phyloP scores from a whole-genome alignment of 2,888 invertebrate species.

The Candidula unifasciata region DNA sequence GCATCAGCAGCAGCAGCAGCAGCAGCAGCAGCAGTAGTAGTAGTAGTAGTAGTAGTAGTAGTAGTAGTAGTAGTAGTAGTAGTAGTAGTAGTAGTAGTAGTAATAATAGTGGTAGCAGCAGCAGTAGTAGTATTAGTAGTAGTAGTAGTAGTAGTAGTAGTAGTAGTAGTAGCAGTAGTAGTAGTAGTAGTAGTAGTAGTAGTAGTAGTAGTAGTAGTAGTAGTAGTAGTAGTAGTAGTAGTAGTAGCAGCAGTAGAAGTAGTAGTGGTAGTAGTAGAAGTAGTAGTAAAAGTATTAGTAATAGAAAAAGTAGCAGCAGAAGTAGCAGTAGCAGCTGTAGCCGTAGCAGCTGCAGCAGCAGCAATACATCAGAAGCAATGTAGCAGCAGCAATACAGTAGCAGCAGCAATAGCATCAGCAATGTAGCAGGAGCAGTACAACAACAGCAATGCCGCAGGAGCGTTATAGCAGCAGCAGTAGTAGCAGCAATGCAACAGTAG shows the following conservation, averaged over 20 bases:
- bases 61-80: not conserved
- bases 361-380: too few relatives aligned
- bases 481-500: too few relatives aligned
- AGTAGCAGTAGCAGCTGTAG: too few relatives aligned
- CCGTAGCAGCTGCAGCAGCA: too few relatives aligned
- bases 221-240: constrained; percentile 8
- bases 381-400: too few relatives aligned
- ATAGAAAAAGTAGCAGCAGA: too few relatives aligned
- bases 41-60: constrained; percentile 8
- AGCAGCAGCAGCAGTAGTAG: not conserved
- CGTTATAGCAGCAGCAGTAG: too few relatives aligned
- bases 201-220: constrained; percentile 8
- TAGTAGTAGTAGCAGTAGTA: constrained; percentile 3
- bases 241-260: not conserved
- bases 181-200: constrained; percentile 8
- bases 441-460: too few relatives aligned
- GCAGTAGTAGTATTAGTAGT: not conserved
- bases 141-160: constrained; percentile 8
- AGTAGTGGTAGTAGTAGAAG: too few relatives aligned
- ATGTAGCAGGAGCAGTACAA: too few relatives aligned
- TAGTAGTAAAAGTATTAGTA: too few relatives aligned
- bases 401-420: too few relatives aligned
- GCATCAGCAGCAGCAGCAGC: not conserved
- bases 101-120: not conserved
- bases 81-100: constrained; percentile 8